Evolutionary conservation across 1,140 invertebrate species (phyloP), one percentile per base, ranked within the genome.

Genomic region (Leptopilina boulardi): DNA sequence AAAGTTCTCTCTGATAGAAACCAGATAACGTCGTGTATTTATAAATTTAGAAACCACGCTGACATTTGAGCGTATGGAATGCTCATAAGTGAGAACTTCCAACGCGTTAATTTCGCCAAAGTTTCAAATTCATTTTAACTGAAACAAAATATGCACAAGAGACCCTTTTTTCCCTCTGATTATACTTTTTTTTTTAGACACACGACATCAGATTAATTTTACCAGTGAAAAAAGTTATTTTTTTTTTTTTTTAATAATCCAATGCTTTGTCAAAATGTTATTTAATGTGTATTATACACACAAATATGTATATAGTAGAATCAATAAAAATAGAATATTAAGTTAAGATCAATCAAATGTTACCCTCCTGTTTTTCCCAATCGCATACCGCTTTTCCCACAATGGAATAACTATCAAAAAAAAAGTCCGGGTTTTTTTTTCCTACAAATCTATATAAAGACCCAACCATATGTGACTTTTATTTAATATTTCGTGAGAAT

Each of bases 11-110:
- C n/a, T 66, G 59, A 66, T 66, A 66, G 59, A 23, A 66, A 34
- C 23, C 23, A 66, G 59, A 66, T 66, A 66, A 66, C 21, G 26
- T n/a, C 23, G 6, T 38, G 34, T 26, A 66, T 66, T 26, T 66
- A 66, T 66, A 66, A 66, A 66, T 66, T 66, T 66, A 66, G 59
- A 66, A 66, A 66, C 59, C 23, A 15, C 11, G 15, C 23, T 66
- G 59, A 66, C 59, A 66, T 66, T 66, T 66, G 26, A 30, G 23
- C 23, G 26, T 38, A 38, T n/a, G 59, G 59, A 34, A 66, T 66
- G 59, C 59, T 66, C 59, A 66, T n/a, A 66, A 66, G 59, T 66
- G 59, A 66, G 23, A 66, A 34, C 59, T 34, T 66, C 10, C 59
- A 66, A n/a, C 23, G 59, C 59, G 59, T 66, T 66, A 66, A 66